phyloP scores from a whole-genome alignment of 2,888 invertebrate species.

The Homarus gammarus region DNA sequence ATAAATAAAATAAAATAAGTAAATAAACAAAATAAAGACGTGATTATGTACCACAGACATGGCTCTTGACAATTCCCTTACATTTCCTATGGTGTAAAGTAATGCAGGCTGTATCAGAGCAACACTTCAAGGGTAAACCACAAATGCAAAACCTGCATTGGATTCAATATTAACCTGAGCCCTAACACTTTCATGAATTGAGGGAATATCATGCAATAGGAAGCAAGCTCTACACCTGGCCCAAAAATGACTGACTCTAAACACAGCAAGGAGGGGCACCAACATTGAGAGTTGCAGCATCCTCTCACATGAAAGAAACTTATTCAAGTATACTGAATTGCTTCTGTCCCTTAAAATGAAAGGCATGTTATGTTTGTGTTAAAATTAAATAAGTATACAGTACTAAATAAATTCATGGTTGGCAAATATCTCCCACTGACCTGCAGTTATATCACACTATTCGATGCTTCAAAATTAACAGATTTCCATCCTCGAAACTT shows the following conservation, averaged over 20 bases:
- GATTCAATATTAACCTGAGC: constrained; percentile 37
- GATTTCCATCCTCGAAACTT: constrained; percentile 30
- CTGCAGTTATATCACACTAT: constrained; percentile 53
- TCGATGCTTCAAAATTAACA: constrained; percentile 54
- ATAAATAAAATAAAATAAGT: too few relatives aligned
- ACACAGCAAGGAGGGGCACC: constrained; percentile 72
- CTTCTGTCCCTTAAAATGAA: constrained; percentile 51
- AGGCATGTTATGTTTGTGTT: constrained; percentile 38
- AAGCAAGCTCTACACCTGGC: constrained; percentile 73
- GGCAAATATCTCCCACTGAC: constrained; percentile 53
- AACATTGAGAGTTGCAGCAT: constrained; percentile 68
- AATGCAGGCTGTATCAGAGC: not conserved
- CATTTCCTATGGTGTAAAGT: constrained; percentile 4
- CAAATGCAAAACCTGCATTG: constrained; percentile 30
- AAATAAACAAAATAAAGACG: too few relatives aligned
- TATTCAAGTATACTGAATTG: constrained; percentile 48
- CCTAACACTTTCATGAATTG: constrained; percentile 66
- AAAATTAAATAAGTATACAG: constrained; percentile 22
- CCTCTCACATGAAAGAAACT: constrained; percentile 69
- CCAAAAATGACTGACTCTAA: constrained; percentile 70
- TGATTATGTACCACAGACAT: constrained; percentile 28
- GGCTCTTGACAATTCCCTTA: not conserved
- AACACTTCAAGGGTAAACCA: constrained; percentile 13
- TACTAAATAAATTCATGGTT: constrained; percentile 32
- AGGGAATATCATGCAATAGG: constrained; percentile 70